Base-by-base conservation (phyloP, 2,888 invertebrate genomes). In the Mythimna lalbum region DNA sequence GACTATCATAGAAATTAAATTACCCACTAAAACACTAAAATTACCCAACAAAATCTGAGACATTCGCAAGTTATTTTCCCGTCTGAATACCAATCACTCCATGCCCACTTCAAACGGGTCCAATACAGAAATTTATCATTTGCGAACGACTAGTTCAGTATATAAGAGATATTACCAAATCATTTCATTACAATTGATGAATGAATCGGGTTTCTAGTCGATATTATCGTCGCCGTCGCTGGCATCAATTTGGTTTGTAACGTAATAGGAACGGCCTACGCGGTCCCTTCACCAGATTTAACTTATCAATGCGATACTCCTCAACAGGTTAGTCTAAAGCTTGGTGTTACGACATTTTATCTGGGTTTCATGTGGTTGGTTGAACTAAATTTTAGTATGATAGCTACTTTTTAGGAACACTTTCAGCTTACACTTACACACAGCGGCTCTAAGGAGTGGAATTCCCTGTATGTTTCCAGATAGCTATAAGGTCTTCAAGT, bases 201-300 rank as follows among this genome's bases (percentile, higher is more conserved):
- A 87, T 84, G 85, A 83, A 81, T 83, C 83, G 72, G 62, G 85
- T 85, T 81, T 67, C 63, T 47, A 68, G 79, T 85, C 80, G 81
- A 82, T 86, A 76, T 77, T 83, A 82, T 82, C 83, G 81, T 77
- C 77, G 57, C 71, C 82, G 80, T 77, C 76, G 59, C 71, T 75
- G 70, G 69, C 83, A 86, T 85, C 86, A 82, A 81, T 80, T 82
- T 67, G 64, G 78, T 76, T 80, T 71, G 70, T 73, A 84, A 73
- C 70, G 75, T 76, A 83, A 83, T 84, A 86, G 62, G 62, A 43
- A 47, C 87, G 66, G 75, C 88, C 88, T 86, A 88, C 88, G 88
- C 88, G 55, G 59, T 87, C 88, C 88, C 88, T 88, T 88, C 88
- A 88, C 88, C 50, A 56, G 76, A 50, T 68, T 36, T 69, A 68